Base-by-base conservation (phyloP, 2,797 vertebrate species). In the Neostethus bicornis region DNA sequence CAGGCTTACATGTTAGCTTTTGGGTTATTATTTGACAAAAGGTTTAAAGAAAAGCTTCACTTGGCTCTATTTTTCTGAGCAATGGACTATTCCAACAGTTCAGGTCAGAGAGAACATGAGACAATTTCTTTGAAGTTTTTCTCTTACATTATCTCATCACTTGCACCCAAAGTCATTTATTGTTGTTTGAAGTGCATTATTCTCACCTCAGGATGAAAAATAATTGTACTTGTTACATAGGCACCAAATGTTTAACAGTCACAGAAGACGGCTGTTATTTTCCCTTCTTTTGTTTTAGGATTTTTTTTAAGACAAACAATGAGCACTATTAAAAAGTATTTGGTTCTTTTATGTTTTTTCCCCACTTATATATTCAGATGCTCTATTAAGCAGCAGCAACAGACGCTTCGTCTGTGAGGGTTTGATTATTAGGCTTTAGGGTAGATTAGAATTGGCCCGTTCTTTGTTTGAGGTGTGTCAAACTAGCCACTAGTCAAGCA, bases 381-480 rank as follows among this genome's bases (percentile, higher is more conserved):
- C 32, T 12, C 3, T 29, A 26, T 16, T 16, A 47, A 38, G 38
- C 4, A 57, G 32, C 19, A 21, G 16, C 57, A 43, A 47, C 5
- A 5, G 17, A 26, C 7, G n/a, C 32, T 34, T 19, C 32, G n/a
- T 17, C 12, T 39, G 14, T 19, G 21, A 32, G 23, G 5, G 38
- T 42, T 50, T 59, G 32, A 28, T 34, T 13, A 50, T 50, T 34
- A 2, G 28, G 19, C 56, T 28, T 17, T n/a, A 7, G 20, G 38
- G 13, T 4, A 28, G 46, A 50, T 60, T 42, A 43, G 26, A 7
- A 42, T 14, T 6, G 8, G 21, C 21, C 11, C 11, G 32, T 32
- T 31, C 28, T 59, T 60, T 42, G 8, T 32, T 34, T 41, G 38
- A 50, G 38, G 28, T 24, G 20, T 50, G 38, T 50, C 38, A 60